Evolutionary conservation across 2,113 vertebrate genomes (phyloP).

Genomic region (Cyprinodon variegatus): DNA sequence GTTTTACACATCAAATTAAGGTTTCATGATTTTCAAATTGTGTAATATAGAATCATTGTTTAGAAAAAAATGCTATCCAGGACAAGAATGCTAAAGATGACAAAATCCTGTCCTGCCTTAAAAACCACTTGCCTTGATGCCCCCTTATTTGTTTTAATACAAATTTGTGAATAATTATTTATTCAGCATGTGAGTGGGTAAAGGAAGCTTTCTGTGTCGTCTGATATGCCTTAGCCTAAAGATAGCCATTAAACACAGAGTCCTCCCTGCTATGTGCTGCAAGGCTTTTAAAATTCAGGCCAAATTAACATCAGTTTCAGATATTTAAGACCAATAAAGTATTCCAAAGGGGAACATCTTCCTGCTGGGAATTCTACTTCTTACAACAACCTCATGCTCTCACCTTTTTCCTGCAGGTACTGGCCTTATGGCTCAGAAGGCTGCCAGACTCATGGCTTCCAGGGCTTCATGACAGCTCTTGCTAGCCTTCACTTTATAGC

Average conservation of each 20-base stretch:
- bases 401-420: slow-evolving; percentile 76
- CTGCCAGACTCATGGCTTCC: slow-evolving; percentile 95
- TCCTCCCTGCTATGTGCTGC: neutral
- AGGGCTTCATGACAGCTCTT: slow-evolving; percentile 88
- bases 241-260: neutral
- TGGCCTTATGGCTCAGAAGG: slow-evolving; percentile 93
- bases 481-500: slow-evolving; percentile 91
- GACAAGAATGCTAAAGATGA: too few relatives aligned
- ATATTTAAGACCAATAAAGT: neutral
- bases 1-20: too few relatives aligned
- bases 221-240: neutral
- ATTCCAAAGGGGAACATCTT: neutral
- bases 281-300: neutral
- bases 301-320: neutral
- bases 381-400: neutral
- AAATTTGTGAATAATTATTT: neutral
- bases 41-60: too few relatives aligned
- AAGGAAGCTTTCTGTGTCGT: neutral
- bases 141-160: neutral
- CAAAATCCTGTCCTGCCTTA: neutral
- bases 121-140: neutral
- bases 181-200: too few relatives aligned
- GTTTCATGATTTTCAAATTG: too few relatives aligned
- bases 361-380: neutral
- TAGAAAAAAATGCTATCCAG: too few relatives aligned